Conservation (phyloP, 64 coral and sea anemone genomes). For the Montipora foliosa region DNA sequence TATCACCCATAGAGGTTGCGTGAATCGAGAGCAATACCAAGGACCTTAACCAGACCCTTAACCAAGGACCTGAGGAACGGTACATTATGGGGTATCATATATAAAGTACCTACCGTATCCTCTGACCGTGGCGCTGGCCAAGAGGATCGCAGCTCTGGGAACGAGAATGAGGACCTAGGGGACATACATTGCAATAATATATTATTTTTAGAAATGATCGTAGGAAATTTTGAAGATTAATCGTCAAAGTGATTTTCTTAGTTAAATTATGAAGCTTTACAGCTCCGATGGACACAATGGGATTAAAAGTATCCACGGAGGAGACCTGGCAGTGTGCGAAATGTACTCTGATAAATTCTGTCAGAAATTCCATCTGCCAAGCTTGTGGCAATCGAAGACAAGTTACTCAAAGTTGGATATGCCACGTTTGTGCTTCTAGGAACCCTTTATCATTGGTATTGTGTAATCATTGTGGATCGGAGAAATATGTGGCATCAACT, state of each 20-base stretch:
- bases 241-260: not conserved
- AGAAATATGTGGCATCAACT: slow-evolving; percentile 25
- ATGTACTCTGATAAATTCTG: slow-evolving; percentile 81
- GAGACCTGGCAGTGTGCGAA: slow-evolving; percentile 67
- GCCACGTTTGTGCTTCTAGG: slow-evolving; percentile 60
- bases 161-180: too few species aligned
- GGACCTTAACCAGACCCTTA: too few species aligned
- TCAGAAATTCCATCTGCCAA: slow-evolving; percentile 34
- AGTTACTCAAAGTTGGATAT: slow-evolving; percentile 59
- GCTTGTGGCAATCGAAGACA: slow-evolving; percentile 70
- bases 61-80: too few species aligned
- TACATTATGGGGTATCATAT: too few species aligned
- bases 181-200: too few species aligned
- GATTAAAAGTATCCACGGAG: not conserved
- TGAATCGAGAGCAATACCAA: too few species aligned
- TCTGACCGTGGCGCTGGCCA: too few species aligned
- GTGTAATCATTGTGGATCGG: slow-evolving; percentile 76
- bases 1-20: too few species aligned
- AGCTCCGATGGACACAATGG: slow-evolving; percentile 12
- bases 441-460: slow-evolving; percentile 63
- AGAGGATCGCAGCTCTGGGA: too few species aligned
- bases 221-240: not conserved
- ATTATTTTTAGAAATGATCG: not conserved
- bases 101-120: too few species aligned
- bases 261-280: not conserved